Evolutionary conservation across 2,797 vertebrate genomes (phyloP).

Genomic region (Manis javanica): DNA sequence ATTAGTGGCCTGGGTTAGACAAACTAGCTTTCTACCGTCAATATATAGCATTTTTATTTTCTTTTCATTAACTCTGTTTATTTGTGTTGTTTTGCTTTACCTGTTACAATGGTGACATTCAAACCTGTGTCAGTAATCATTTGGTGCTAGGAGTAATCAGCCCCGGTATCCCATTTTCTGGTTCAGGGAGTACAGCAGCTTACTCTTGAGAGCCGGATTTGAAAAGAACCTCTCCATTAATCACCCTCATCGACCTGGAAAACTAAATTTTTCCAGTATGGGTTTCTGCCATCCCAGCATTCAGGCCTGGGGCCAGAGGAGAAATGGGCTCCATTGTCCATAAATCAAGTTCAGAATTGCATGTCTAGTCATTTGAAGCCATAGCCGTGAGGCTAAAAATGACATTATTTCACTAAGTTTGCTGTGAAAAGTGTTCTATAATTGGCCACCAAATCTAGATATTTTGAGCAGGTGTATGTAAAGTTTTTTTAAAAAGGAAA

Average conservation of each 20-base stretch:
- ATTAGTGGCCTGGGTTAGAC: constrained; percentile 11
- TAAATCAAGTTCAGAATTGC: constrained; percentile 71
- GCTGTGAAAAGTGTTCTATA: constrained; percentile 34
- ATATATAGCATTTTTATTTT: constrained; percentile 50
- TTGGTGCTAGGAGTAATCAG: constrained; percentile 52
- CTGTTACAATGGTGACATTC: constrained; percentile 42
- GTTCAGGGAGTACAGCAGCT: constrained; percentile 39
- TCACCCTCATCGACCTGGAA: constrained; percentile 65
- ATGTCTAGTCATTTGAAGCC: constrained; percentile 52
- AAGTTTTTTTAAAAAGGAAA: neutral
- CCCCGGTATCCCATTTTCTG: constrained; percentile 42
- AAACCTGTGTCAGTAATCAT: constrained; percentile 54
- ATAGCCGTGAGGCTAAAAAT: constrained; percentile 30
- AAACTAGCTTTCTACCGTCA: constrained; percentile 36
- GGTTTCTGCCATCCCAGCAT: constrained; percentile 56
- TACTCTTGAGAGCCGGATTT: constrained; percentile 40
- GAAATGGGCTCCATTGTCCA: constrained; percentile 28
- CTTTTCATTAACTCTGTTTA: constrained; percentile 57
- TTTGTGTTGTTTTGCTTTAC: constrained; percentile 61
- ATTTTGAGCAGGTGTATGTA: constrained; percentile 16
- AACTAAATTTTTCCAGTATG: constrained; percentile 65
- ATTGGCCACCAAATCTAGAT: constrained; percentile 1
- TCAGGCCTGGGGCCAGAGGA: constrained; percentile 40
- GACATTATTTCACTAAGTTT: constrained; percentile 53
- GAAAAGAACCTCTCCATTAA: constrained; percentile 69